Percentiles rank a stretch among this genome's conserved stretches.
Evolutionary conservation across 30 jellyfish, hydroid and myxozoan genomes (phyloP).

Genomic region (Nemopilema nomurai): DNA sequence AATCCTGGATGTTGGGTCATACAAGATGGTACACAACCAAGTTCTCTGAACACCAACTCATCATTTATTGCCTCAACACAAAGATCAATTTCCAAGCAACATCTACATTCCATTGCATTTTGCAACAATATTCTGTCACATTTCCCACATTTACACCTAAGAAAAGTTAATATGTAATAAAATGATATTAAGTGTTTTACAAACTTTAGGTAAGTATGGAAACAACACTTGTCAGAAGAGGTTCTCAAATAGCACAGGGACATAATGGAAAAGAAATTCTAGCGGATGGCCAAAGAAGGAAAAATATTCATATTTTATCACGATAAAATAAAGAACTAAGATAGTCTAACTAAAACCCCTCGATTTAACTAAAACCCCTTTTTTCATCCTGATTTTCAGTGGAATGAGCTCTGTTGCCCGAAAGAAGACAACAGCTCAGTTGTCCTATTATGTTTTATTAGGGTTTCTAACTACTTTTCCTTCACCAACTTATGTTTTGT

Average conservation of each 20-base stretch:
- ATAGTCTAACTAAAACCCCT: too few species aligned
- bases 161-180: not conserved
- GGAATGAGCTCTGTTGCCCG: not conserved
- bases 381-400: not conserved
- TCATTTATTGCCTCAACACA: conserved; percentile 3
- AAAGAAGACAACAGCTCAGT: not conserved
- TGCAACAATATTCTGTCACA: not conserved
- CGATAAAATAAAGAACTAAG: not conserved
- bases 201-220: not conserved
- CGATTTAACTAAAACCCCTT: not conserved
- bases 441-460: not conserved
- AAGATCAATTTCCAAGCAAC: conserved; percentile 11
- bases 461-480: not conserved
- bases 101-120: conserved; percentile 4
- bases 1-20: conserved; percentile 20
- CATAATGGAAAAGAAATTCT: too few species aligned
- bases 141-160: conserved; percentile 24
- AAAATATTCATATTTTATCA: not conserved
- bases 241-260: not conserved
- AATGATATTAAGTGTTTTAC: not conserved
- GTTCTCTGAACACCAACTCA: not conserved
- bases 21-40: conserved; percentile 6
- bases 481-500: too few species aligned
- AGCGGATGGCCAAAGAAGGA: not conserved
- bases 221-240: not conserved